phyloP scores from a whole-genome alignment of 1,140 invertebrate genomes.

The Drosophila repletoides region DNA sequence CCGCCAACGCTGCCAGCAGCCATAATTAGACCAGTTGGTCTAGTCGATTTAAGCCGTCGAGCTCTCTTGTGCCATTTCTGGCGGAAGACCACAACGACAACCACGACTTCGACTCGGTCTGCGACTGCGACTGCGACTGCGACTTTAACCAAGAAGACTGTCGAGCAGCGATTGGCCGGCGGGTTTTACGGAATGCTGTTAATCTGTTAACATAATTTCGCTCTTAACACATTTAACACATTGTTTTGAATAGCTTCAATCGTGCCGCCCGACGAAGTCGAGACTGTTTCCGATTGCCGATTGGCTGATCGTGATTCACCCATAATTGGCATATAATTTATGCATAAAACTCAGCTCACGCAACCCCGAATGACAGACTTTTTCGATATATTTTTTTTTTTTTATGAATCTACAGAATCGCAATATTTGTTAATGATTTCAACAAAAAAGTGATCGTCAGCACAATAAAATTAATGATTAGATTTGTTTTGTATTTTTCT shows the following conservation, averaged over 20 bases:
- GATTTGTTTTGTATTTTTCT: slow-evolving; percentile 50
- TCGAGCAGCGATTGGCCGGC: slow-evolving; percentile 49
- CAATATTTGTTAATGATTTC: slow-evolving; percentile 78
- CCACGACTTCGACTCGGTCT: slow-evolving; percentile 7
- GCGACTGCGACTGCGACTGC: slow-evolving; percentile 19
- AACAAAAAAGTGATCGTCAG: slow-evolving; percentile 79
- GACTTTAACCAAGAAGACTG: slow-evolving; percentile 13
- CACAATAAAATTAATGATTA: slow-evolving; percentile 79
- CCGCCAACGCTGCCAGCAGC: slow-evolving; percentile 56
- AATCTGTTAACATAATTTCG: slow-evolving; percentile 81
- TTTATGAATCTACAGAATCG: slow-evolving; percentile 71
- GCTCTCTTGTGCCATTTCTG: slow-evolving; percentile 33
- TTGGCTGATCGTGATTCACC: slow-evolving; percentile 69
- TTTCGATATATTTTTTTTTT: slow-evolving; percentile 58
- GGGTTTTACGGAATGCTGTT: slow-evolving; percentile 69
- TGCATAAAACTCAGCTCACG: slow-evolving; percentile 54
- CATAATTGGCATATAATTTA: slow-evolving; percentile 80
- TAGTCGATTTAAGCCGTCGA: slow-evolving; percentile 58
- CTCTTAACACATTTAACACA: slow-evolving; percentile 81
- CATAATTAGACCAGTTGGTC: slow-evolving; percentile 67
- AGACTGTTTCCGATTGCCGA: slow-evolving; percentile 44
- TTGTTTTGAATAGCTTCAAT: slow-evolving; percentile 74
- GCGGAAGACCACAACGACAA: slow-evolving; percentile 21
- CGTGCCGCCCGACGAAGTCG: slow-evolving; percentile 45
- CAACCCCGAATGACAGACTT: slow-evolving; percentile 44